A percentile compares a stretch with the other conserved stretches of the same genome.
phyloP scores from a whole-genome alignment of 2,888 invertebrate genomes.

The Tachina fera region DNA sequence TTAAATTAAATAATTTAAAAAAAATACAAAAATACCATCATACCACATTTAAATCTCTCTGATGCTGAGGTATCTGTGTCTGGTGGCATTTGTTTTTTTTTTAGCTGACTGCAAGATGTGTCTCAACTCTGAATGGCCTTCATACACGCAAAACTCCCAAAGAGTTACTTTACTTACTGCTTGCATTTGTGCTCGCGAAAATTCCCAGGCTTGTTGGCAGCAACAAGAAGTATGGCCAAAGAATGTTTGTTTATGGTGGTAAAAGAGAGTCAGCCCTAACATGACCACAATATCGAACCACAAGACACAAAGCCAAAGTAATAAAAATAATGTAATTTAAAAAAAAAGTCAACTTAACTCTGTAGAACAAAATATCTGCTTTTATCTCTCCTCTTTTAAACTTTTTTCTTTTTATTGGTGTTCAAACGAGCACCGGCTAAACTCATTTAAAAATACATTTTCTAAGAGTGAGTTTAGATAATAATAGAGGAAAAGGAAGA shows the following conservation, averaged over 20 bases:
- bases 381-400: slow-evolving; percentile 1
- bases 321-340: neutral
- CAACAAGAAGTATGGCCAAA: slow-evolving; percentile 48
- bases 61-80: slow-evolving; percentile 43
- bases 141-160: slow-evolving; percentile 53
- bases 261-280: slow-evolving; percentile 34
- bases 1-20: slow-evolving; percentile 22
- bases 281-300: slow-evolving; percentile 62
- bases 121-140: slow-evolving; percentile 44
- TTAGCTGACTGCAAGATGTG: slow-evolving; percentile 21
- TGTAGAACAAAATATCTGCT: slow-evolving; percentile 6
- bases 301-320: slow-evolving; percentile 29
- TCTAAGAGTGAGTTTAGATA: too few species aligned
- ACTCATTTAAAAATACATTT: too few species aligned
- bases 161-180: slow-evolving; percentile 26
- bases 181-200: slow-evolving; percentile 17
- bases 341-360: slow-evolving; percentile 1
- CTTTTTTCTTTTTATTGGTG: neutral
- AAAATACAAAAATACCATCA: neutral
- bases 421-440: too few species aligned
- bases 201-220: slow-evolving; percentile 6
- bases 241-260: slow-evolving; percentile 54
- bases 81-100: slow-evolving; percentile 41
- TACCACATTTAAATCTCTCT: slow-evolving; percentile 34
- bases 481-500: too few species aligned